phyloP scores from a whole-genome alignment of 2,113 vertebrate genomes.

The Rousettus leschenaultii region DNA sequence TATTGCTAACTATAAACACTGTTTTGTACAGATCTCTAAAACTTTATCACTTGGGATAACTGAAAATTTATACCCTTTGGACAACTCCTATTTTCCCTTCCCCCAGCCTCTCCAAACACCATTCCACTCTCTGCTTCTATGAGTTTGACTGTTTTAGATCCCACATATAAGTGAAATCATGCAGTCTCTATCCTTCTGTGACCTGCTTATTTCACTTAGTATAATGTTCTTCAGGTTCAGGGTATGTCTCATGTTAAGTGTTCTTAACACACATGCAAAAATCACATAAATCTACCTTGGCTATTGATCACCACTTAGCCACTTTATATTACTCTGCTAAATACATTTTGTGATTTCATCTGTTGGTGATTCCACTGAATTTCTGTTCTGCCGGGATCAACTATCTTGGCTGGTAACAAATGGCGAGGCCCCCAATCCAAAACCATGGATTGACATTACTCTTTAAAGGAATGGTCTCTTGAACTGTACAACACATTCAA shows the following conservation, averaged over 20 bases:
- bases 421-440: neutral
- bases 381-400: neutral
- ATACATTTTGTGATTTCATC: neutral
- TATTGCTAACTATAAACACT: neutral
- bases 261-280: neutral
- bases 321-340: neutral
- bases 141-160: neutral
- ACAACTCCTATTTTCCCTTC: neutral
- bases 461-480: neutral
- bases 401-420: neutral
- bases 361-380: neutral
- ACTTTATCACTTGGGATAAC: neutral
- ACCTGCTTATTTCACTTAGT: neutral
- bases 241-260: neutral
- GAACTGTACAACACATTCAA: neutral
- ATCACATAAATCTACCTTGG: neutral
- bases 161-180: neutral
- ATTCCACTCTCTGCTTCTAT: neutral
- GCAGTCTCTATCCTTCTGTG: neutral
- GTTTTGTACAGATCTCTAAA: neutral
- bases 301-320: neutral
- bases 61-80: neutral
- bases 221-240: neutral
- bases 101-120: neutral
- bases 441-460: neutral